Conservation (phyloP, 2,797 vertebrate species). For the Astyanax mexicanus region DNA sequence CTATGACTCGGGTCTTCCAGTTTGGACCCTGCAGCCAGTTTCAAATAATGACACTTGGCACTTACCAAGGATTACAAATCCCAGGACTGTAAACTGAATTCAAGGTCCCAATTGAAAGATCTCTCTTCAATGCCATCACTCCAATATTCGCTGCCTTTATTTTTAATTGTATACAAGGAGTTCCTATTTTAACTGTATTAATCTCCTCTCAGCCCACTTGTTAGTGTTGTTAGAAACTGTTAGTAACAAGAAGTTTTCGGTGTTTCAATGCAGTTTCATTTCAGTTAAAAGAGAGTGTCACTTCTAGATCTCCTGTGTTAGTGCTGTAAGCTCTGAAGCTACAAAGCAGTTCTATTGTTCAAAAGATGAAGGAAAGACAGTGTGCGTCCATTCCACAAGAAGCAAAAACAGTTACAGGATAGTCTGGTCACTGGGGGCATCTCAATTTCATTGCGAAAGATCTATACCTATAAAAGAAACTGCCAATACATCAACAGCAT, state of each 20-base stretch:
- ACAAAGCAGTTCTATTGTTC: neutral
- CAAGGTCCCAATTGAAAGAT: too few relatives aligned
- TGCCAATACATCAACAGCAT: neutral
- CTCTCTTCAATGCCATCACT: too few relatives aligned
- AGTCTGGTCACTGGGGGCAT: slow-evolving; percentile 26
- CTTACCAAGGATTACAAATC: too few relatives aligned
- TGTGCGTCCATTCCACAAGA: neutral
- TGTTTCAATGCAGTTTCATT: neutral
- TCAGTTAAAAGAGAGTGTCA: neutral
- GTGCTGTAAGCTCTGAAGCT: slow-evolving; percentile 1
- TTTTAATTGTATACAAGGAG: neutral
- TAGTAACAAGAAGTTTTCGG: slow-evolving; percentile 2
- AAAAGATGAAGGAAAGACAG: neutral
- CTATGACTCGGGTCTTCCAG: too few relatives aligned
- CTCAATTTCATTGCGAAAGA: neutral
- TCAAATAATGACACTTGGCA: too few relatives aligned
- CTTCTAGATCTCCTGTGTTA: neutral
- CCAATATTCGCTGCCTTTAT: neutral
- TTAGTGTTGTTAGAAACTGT: slow-evolving; percentile 38
- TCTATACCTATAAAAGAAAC: too few relatives aligned
- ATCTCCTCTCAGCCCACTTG: slow-evolving; percentile 1
- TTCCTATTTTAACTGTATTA: neutral
- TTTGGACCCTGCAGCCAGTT: too few relatives aligned
- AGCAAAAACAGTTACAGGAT: neutral
- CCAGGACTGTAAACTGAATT: too few relatives aligned